Base-by-base conservation (phyloP, 2,888 invertebrate species). In the Muschampia plurimacula region DNA sequence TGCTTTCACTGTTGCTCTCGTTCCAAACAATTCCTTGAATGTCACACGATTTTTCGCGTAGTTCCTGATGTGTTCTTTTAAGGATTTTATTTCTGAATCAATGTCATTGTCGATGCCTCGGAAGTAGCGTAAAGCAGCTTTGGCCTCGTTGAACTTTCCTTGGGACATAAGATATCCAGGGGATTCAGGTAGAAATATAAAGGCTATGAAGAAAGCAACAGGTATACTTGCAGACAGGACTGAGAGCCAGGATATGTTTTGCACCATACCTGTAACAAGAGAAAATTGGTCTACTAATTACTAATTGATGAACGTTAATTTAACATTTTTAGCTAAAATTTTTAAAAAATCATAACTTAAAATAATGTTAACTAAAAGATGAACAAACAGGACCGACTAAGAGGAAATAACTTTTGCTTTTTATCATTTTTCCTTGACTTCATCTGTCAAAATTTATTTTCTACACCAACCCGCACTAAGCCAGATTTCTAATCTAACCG, bases 171-270 rank as follows among this genome's bases (percentile, higher is more conserved):
- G 86, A 83, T 95, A 96, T 4, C 96, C 93, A 0, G 97, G 97
- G 0, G 97, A 96, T 85, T 97, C 97, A 0, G 97, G 97, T 74
- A 97, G 93, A 75, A 96, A 95, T n/a, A 95, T 93, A 83, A 96
- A 95, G 0, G 90, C 92, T 1, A 93, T 77, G 81, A 95, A 95
- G 80, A 90, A 95, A 1, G 89, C 86, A 3, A 91, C 84, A 0
- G 95, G 94, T 65, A 94, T 83, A 63, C 86, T 88, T 1, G 93
- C 90, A 63, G 89, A 90, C 5, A 95, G 85, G 2, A 94, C 81
- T 28, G 92, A 90, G 2, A 93, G 78, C 90, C 93, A 91, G 0
- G 89, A 84, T 46, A 87, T 85, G 59, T 83, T 91, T 66, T 88
- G 88, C 0, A 92, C 86, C 83, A 94, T 82, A 79, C 94, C 95